Percentiles rank a stretch among this genome's conserved stretches.
These are phyloP conservation scores for Prosapia bicincta DNA, from an alignment of 2,888 invertebrate genomes.

Conservation along the genomic window DNA sequence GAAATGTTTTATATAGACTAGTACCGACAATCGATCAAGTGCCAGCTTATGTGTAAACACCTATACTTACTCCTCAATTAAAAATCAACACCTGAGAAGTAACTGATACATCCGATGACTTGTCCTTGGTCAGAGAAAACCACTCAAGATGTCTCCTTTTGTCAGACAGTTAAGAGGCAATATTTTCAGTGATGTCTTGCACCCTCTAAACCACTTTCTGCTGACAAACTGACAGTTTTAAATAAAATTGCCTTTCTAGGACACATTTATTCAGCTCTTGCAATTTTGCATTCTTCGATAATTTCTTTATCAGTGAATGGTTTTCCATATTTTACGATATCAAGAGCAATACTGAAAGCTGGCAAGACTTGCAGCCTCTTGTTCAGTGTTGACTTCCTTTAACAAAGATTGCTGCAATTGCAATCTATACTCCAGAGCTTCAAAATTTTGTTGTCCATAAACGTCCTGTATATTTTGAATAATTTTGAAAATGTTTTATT, in stretches of 20 bases:
- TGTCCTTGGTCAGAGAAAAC: not conserved
- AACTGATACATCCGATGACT: not conserved
- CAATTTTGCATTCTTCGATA: not conserved
- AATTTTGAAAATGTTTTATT: not conserved
- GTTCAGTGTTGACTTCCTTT: not conserved
- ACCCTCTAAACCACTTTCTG: not conserved
- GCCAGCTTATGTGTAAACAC: not conserved
- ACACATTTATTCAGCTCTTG: not conserved
- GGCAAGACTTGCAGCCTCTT: not conserved
- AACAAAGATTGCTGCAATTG: not conserved
- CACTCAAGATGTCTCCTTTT: not conserved
- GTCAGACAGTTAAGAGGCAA: not conserved
- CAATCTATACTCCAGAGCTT: not conserved
- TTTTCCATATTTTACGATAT: not conserved
- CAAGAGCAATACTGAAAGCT: not conserved
- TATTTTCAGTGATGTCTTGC: not conserved
- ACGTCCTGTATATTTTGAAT: not conserved
- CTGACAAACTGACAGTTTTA: not conserved
- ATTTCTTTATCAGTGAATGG: not conserved
- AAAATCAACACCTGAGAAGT: not conserved
- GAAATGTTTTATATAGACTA: too few relatives aligned
- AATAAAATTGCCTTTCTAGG: not conserved
- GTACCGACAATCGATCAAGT: too few relatives aligned
- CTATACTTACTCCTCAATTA: not conserved
- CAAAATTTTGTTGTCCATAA: not conserved